Evolutionary conservation across 1,140 invertebrate species (phyloP).

Genomic region (Heliconius melpomene): DNA sequence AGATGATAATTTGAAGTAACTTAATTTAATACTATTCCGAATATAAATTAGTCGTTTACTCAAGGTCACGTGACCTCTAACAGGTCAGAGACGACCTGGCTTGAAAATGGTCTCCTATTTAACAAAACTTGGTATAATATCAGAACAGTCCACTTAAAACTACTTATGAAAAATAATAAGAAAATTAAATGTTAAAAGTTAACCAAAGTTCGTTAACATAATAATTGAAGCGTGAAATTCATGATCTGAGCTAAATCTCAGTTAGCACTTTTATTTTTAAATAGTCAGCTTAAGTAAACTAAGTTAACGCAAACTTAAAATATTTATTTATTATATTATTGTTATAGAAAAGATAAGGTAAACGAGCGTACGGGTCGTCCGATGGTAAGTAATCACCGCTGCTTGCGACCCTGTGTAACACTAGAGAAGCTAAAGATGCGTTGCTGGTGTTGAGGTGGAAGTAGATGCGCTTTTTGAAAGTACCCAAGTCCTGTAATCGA

Average conservation of each 20-base stretch:
- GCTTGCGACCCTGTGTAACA: too few relatives aligned
- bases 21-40: not conserved
- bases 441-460: too few relatives aligned
- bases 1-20: too few relatives aligned
- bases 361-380: too few relatives aligned
- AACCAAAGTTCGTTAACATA: conserved; percentile 8
- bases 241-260: conserved; percentile 2
- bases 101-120: not conserved
- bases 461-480: too few relatives aligned
- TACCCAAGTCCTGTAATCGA: too few relatives aligned
- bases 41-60: not conserved
- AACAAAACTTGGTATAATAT: not conserved
- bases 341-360: too few relatives aligned
- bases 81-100: not conserved
- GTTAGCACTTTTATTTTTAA: conserved; percentile 1
- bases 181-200: not conserved
- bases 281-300: not conserved
- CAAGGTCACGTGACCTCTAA: not conserved
- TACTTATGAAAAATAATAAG: not conserved
- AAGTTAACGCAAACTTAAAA: not conserved
- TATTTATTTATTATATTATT: not conserved
- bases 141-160: not conserved
- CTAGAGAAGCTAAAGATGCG: too few relatives aligned
- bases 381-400: too few relatives aligned
- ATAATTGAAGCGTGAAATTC: conserved; percentile 9